These are phyloP conservation scores for Stictonetta naevosa DNA, from an alignment of 2,113 vertebrate genomes.

Conservation along the genomic window DNA sequence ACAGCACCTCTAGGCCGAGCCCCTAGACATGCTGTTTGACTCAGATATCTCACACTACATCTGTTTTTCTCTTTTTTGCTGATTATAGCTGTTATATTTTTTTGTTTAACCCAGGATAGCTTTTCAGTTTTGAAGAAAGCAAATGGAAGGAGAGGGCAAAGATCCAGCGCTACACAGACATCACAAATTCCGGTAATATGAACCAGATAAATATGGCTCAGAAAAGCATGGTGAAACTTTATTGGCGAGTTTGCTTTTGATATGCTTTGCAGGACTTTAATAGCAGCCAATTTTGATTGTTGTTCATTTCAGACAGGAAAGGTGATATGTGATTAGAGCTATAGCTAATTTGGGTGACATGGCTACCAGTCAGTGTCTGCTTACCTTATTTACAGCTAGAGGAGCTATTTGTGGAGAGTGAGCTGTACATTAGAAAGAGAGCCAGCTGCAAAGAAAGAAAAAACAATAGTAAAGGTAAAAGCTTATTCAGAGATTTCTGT, in stretches of 20 bases:
- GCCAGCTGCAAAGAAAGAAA: neutral
- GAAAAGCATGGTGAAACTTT: neutral
- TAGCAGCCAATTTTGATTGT: neutral
- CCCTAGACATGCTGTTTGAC: neutral
- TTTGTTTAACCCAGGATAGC: neutral
- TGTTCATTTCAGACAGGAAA: conserved; percentile 28
- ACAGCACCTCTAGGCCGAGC: neutral
- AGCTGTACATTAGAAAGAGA: neutral
- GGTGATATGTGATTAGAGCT: neutral
- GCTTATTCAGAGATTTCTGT: neutral
- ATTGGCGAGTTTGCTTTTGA: conserved; percentile 3
- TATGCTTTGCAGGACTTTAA: neutral
- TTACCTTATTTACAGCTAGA: neutral
- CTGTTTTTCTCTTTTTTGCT: conserved; percentile 9
- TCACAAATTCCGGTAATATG: neutral
- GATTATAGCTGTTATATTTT: neutral
- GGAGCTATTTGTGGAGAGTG: neutral
- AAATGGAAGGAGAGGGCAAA: neutral
- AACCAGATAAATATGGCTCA: conserved; percentile 17
- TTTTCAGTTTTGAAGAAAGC: neutral
- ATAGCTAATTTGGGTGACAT: neutral
- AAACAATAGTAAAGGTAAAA: neutral
- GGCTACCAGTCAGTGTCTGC: neutral
- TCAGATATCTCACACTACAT: neutral
- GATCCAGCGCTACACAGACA: neutral